Base-by-base conservation (phyloP, 2,888 invertebrate genomes). In the Zygogramma bicolorata region DNA sequence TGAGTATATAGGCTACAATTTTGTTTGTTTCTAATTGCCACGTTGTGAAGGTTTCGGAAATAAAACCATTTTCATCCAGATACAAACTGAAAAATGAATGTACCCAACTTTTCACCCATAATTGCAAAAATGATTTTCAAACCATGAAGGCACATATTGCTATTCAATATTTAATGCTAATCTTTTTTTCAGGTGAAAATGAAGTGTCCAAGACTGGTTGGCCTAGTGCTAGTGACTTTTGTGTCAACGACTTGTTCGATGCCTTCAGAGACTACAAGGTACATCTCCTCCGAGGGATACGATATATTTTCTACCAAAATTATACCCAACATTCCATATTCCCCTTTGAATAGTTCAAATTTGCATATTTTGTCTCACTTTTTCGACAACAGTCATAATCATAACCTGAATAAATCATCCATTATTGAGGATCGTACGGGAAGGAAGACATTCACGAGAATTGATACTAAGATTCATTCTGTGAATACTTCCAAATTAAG, bases 111-210 rank as follows among this genome's bases (percentile, higher is more conserved):
- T n/a, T n/a, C n/a, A n/a, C n/a, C n/a, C n/a, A n/a, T n/a, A n/a
- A n/a, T n/a, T n/a, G n/a, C n/a, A n/a, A 38, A 3, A 38, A 38
- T 38, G 1, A 8, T 38, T 5, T 38, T 13, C 1, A 1, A 38
- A 38, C n/a, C 1, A 13, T 38, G 13, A 13, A 3, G n/a, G 38
- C 3, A 38, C 3, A 38, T 13, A 18, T 42, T 42, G 5, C 15
- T 18, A 2, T 27, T 27, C 27, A 7, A 13, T 6, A 53, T 15
- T 0, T 25, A 1, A 15, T 61, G 4, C 57, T 59, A n/a, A 77
- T 78, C 80, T 81, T 74, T 77, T 73, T 86, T 86, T 66, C 84
- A 86, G 87, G 81, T 83, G 76, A 84, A 76, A 79, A 85, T 85
- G 86, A 81, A 78, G 82, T 80, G 75, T 72, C 62, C 77, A 73